Evolutionary conservation across 2,797 vertebrate species (phyloP), one percentile per base, ranked within the genome.

Genomic region (Silurus aristotelis): DNA sequence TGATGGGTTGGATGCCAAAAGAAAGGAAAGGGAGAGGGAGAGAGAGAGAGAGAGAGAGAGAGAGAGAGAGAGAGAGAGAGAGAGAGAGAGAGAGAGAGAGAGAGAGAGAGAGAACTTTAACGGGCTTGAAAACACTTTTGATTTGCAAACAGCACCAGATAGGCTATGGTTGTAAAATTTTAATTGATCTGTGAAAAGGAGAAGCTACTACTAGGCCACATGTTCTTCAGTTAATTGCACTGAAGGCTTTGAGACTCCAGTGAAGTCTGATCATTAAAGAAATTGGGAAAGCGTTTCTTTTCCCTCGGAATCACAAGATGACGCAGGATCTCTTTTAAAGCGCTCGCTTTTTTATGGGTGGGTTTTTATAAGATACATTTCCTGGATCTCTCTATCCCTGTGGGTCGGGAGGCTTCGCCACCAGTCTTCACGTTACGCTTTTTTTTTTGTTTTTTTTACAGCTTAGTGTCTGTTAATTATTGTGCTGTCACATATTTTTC

Each of bases 141-240:
- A 94, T 94, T 95, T 89, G 88, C 89, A 89, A 92, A 89, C 91
- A 91, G 89, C 91, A 93, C 92, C 91, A 95, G 93, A 94, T 95
- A 94, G 93, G 87, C 91, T 88, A 52, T 58, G 64, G 90, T 90
- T 92, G 90, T 95, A 95, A 95, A 95, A 94, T 90, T 94, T 94
- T 93, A 95, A 95, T 93, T 94, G 93, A 95, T 94, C 93, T 93
- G 93, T 94, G 93, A 94, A 93, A 92, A 92, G 91, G 94, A 91
- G 92, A 94, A 94, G 94, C 93, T 94, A 94, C 94, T 92, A 91
- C 92, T 92, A 89, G 91, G 88, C 91, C 89, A 92, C 91, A 92
- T 93, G 92, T 94, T 94, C 92, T 91, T 87, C 89, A 88, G 89
- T 93, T 94, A 94, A 94, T 93, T 94, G 93, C 87, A 52, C 80